Conservation (phyloP, 2,113 vertebrate species). For the Heteronetta atricapilla region DNA sequence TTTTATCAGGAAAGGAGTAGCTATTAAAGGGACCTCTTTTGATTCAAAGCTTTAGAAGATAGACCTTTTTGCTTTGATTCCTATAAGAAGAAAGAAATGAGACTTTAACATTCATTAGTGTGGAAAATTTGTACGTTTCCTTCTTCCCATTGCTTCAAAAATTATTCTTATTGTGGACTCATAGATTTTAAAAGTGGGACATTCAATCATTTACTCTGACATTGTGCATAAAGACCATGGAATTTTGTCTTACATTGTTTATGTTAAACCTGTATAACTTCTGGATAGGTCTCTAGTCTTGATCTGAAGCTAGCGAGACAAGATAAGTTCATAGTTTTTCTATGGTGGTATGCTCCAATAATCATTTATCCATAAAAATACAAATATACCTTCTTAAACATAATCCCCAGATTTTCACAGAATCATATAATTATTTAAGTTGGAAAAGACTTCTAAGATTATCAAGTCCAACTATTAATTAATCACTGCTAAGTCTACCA, state of each 20-base stretch:
- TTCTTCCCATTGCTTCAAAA: not conserved
- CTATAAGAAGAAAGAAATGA: not conserved
- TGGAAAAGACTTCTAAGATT: too few species aligned
- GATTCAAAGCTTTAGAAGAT: not conserved
- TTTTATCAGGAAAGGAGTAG: not conserved
- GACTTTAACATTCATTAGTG: rapidly evolving
- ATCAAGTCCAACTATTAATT: too few species aligned
- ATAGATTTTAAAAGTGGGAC: not conserved
- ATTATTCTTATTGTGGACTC: not conserved
- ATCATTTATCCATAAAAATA: not conserved
- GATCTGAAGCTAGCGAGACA: not conserved
- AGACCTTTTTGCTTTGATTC: not conserved
- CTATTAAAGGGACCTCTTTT: not conserved
- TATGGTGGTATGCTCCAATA: not conserved
- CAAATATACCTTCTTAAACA: not conserved
- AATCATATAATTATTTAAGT: too few species aligned
- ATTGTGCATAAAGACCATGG: not conserved
- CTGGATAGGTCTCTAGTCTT: not conserved
- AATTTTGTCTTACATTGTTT: not conserved
- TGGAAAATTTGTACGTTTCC: not conserved
- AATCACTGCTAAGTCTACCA: too few species aligned
- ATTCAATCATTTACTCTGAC: not conserved
- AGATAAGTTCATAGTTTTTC: not conserved
- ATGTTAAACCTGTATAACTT: not conserved
- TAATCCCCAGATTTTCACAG: not conserved